Evolutionary conservation across 1,140 invertebrate species (phyloP).

Genomic region (Listronotus oregonensis): DNA sequence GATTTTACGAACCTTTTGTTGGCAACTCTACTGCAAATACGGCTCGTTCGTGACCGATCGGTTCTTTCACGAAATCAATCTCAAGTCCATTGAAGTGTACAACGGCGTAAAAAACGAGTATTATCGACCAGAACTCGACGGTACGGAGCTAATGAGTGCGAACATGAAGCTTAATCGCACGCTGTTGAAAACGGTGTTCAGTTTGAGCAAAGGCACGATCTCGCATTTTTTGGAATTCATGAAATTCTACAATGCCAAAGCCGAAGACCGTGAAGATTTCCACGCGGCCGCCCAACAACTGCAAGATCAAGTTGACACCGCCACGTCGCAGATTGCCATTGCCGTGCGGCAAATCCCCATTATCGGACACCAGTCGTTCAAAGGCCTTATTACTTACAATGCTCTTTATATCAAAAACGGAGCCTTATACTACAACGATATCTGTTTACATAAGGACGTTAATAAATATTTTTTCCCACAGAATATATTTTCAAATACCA

Average conservation of each 20-base stretch:
- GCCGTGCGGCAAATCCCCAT: constrained; percentile 1
- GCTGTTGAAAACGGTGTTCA: constrained; percentile 1
- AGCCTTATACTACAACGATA: constrained; percentile 1
- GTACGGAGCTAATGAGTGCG: constrained; percentile 1
- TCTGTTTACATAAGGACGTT: no score
- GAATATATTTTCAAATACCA: no score
- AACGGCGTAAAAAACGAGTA: constrained; percentile 1
- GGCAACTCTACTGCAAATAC: constrained; percentile 1
- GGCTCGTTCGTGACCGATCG: constrained; percentile 1
- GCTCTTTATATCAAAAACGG: constrained; percentile 1
- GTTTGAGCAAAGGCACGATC: constrained; percentile 1
- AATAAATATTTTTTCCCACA: no score
- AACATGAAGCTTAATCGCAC: constrained; percentile 1
- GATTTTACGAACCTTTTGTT: constrained; percentile 1
- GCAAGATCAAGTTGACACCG: constrained; percentile 1
- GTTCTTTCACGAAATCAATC: constrained; percentile 1
- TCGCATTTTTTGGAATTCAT: constrained; percentile 1
- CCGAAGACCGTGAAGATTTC: constrained; percentile 1
- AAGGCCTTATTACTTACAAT: constrained; percentile 1
- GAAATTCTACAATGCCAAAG: constrained; percentile 1
- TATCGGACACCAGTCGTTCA: neutral
- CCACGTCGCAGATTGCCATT: constrained; percentile 1
- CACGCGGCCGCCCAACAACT: constrained; percentile 1
- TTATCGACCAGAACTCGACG: constrained; percentile 1
- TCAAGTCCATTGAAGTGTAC: constrained; percentile 1